Percentiles rank a stretch among this genome's conserved stretches.
These are phyloP conservation scores for Phenganax stokvisi DNA, from an alignment of 92 coral and sea anemone species.

Conservation along the genomic window DNA sequence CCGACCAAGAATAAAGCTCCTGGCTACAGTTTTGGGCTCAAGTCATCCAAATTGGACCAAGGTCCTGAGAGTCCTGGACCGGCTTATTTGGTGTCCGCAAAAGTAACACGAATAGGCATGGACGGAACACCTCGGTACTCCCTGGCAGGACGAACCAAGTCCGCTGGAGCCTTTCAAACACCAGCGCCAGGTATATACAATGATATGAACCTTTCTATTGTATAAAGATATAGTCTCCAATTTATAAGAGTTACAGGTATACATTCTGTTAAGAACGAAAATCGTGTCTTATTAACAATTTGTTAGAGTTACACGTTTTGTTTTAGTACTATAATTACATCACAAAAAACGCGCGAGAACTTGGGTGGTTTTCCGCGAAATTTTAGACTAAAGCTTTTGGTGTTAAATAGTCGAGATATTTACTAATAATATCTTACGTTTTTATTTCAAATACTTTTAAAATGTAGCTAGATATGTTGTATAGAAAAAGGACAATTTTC, in stretches of 20 bases:
- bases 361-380: slow-evolving; percentile 8
- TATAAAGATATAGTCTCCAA: background rate
- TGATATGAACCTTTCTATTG: too few species aligned
- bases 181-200: slow-evolving; percentile 78
- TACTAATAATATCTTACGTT: background rate
- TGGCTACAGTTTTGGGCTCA: slow-evolving; percentile 69
- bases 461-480: background rate
- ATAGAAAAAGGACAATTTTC: background rate
- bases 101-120: slow-evolving; percentile 62
- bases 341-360: background rate
- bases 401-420: background rate
- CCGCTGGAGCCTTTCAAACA: slow-evolving; percentile 56
- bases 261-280: background rate
- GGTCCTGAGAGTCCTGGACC: slow-evolving; percentile 68
- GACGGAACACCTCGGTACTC: slow-evolving; percentile 81
- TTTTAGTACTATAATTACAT: background rate
- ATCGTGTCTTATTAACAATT: background rate
- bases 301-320: background rate
- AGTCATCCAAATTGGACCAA: slow-evolving; percentile 37
- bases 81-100: slow-evolving; percentile 52
- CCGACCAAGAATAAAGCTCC: slow-evolving; percentile 65
- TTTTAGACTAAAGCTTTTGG: background rate
- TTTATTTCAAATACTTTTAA: background rate
- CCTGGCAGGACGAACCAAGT: slow-evolving; percentile 59
- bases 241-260: background rate